Conservation (phyloP, 2,888 invertebrate genomes). For the Athalia rosae region DNA sequence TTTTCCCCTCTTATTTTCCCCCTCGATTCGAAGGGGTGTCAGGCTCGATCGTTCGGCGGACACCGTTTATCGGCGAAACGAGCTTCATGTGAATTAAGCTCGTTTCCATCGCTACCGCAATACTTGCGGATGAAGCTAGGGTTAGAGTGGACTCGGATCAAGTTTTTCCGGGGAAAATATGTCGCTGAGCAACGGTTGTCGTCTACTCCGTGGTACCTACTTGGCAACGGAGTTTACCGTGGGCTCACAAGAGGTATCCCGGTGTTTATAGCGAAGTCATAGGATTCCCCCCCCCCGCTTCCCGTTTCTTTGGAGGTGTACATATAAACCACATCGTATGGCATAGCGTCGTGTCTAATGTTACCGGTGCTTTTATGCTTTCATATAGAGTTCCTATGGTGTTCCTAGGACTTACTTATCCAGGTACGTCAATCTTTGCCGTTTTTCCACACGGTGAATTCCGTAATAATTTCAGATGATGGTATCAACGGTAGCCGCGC, state of each 20-base stretch:
- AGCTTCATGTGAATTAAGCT: not conserved
- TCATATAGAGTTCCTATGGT: constrained; percentile 52
- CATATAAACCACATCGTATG: not conserved
- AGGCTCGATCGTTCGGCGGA: too few relatives aligned
- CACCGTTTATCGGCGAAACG: not conserved
- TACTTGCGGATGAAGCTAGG: not conserved
- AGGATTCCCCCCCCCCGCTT: not conserved
- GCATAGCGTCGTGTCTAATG: constrained; percentile 5
- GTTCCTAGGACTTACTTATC: constrained; percentile 50
- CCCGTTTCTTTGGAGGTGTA: not conserved
- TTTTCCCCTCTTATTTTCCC: too few relatives aligned
- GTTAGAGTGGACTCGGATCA: constrained; percentile 40
- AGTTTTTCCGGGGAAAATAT: constrained; percentile 54
- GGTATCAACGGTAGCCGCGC: constrained; percentile 43
- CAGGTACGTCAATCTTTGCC: constrained; percentile 49
- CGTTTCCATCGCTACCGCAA: constrained; percentile 29
- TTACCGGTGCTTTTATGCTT: constrained; percentile 46
- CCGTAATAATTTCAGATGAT: constrained; percentile 59
- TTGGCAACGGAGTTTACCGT: constrained; percentile 53
- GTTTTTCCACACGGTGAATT: constrained; percentile 55
- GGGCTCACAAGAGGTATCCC: constrained; percentile 1
- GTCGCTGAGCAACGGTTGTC: constrained; percentile 57
- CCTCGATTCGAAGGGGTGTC: too few relatives aligned
- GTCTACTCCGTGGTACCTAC: constrained; percentile 53
- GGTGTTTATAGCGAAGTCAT: not conserved